phyloP scores from a whole-genome alignment of 92 coral and sea anemone genomes.

The Siderastrea siderea region DNA sequence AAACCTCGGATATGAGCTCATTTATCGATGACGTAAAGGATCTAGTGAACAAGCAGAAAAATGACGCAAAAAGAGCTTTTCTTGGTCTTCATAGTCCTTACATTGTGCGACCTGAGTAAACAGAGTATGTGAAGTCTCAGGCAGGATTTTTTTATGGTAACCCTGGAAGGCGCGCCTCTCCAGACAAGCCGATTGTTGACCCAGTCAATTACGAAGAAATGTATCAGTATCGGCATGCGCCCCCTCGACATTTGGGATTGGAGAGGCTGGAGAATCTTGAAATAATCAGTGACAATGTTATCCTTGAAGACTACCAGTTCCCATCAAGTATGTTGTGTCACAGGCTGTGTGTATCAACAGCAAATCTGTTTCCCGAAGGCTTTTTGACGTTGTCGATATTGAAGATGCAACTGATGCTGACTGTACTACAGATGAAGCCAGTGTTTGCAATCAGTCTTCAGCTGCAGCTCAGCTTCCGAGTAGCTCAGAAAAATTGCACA shows the following conservation, averaged over 20 bases:
- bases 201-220: slow-evolving; percentile 36
- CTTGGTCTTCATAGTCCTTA: slow-evolving; percentile 41
- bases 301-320: background rate
- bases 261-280: background rate
- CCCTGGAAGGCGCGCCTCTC: background rate
- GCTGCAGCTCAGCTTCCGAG: background rate
- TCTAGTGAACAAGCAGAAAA: slow-evolving; percentile 55
- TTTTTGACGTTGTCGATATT: background rate
- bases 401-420: slow-evolving; percentile 8
- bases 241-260: background rate
- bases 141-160: background rate
- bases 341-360: background rate
- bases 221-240: slow-evolving; percentile 7
- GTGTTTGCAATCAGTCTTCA: background rate
- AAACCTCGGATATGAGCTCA: slow-evolving; percentile 56
- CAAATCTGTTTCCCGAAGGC: slow-evolving; percentile 2
- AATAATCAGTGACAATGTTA: background rate
- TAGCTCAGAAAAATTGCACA: background rate
- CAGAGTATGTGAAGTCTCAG: background rate
- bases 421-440: background rate
- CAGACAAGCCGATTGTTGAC: slow-evolving; percentile 36
- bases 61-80: slow-evolving; percentile 64
- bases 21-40: slow-evolving; percentile 66
- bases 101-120: no score
- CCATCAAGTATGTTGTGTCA: background rate